A percentile compares a stretch with the other conserved stretches of the same genome.
Conservation (phyloP, 2,888 invertebrate species). For the Drosophila borborema region DNA sequence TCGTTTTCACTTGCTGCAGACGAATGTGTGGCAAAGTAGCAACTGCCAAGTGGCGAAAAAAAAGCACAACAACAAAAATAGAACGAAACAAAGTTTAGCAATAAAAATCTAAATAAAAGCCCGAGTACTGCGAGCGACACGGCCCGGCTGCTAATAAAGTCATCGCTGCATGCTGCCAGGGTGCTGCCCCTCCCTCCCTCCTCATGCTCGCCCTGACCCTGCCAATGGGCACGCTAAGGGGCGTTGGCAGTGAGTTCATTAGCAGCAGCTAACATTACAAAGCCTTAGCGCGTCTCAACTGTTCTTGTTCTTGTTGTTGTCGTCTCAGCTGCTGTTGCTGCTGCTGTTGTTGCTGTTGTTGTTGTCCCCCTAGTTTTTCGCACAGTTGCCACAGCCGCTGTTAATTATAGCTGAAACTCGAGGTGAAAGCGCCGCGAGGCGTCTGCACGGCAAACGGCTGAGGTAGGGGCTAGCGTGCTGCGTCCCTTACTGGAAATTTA, state of each 20-base stretch:
- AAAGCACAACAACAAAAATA: conserved; percentile 35
- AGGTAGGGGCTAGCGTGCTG: conserved; percentile 17
- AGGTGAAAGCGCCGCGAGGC: conserved; percentile 41
- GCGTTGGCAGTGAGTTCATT: conserved; percentile 53
- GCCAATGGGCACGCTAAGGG: conserved; percentile 51
- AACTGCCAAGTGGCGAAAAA: conserved; percentile 11
- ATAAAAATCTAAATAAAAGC: conserved; percentile 76
- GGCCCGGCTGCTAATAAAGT: conserved; percentile 70
- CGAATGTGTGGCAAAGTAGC: conserved; percentile 51
- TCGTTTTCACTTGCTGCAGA: conserved; percentile 7
- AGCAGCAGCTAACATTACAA: conserved; percentile 67
- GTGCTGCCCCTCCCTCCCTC: conserved; percentile 1
- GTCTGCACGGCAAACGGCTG: conserved; percentile 13
- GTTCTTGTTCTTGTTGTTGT: conserved; percentile 14
- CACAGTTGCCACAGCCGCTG: conserved; percentile 55
- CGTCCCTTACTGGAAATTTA: conserved; percentile 66
- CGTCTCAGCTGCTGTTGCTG: conserved; percentile 2
- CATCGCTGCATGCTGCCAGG: conserved; percentile 68
- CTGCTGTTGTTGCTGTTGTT: conserved; percentile 18
- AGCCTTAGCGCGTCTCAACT: conserved; percentile 26
- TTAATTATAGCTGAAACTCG: conserved; percentile 69
- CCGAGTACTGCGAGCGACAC: conserved; percentile 39
- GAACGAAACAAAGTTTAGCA: conserved; percentile 75
- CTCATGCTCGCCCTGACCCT: conserved; percentile 7
- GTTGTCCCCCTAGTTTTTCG: conserved; percentile 39